Evolutionary conservation across 2,888 invertebrate genomes (phyloP).

Genomic region (Heliconius ethilla): DNA sequence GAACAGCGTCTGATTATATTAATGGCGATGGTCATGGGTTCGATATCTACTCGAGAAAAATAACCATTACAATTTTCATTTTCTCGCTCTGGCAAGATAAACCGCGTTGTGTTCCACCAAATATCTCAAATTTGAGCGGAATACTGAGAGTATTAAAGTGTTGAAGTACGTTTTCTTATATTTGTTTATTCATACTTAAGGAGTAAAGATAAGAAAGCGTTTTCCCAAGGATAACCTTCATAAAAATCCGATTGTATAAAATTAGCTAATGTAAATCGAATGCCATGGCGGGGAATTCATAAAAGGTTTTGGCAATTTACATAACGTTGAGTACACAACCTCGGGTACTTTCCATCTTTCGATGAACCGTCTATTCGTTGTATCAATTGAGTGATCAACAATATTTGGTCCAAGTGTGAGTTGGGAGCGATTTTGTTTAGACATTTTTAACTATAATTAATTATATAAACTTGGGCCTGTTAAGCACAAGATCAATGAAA

Average conservation of each 20-base stretch:
- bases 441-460: neutral
- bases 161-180: too few relatives aligned
- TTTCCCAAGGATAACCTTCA: slow-evolving; percentile 1
- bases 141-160: too few relatives aligned
- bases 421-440: neutral
- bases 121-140: too few relatives aligned
- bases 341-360: slow-evolving; percentile 37
- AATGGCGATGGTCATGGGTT: too few relatives aligned
- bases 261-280: slow-evolving; percentile 34
- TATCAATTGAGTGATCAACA: slow-evolving; percentile 43
- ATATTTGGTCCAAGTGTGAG: slow-evolving; percentile 2
- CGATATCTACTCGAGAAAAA: too few relatives aligned
- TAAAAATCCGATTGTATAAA: slow-evolving; percentile 22
- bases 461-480: neutral
- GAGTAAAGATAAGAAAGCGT: neutral
- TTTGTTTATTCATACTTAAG: neutral
- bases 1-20: too few relatives aligned
- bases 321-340: slow-evolving; percentile 32
- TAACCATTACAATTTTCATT: too few relatives aligned
- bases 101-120: too few relatives aligned
- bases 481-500: neutral
- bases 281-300: slow-evolving; percentile 22
- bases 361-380: slow-evolving; percentile 33
- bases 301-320: slow-evolving; percentile 42
- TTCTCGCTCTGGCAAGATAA: too few relatives aligned